Evolutionary conservation across 1,140 invertebrate species (phyloP).

Genomic region (Diorhabda sublineata): DNA sequence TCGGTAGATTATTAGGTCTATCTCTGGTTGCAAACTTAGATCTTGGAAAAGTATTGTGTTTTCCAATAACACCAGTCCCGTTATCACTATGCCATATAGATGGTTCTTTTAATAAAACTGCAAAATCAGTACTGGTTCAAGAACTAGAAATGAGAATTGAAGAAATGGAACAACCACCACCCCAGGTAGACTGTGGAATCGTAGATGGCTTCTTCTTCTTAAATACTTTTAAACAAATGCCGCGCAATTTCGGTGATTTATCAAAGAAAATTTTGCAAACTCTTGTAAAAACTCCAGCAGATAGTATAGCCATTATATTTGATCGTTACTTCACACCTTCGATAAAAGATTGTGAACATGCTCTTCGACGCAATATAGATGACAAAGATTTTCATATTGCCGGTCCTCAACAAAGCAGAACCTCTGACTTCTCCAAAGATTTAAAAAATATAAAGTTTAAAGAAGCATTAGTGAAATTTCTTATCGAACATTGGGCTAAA

Average conservation of each 20-base stretch:
- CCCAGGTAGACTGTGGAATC: not conserved
- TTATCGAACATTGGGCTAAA: constrained; percentile 16
- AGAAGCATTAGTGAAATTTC: constrained; percentile 23
- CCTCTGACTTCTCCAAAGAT: constrained; percentile 19
- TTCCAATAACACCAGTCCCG: constrained; percentile 12
- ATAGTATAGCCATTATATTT: not conserved
- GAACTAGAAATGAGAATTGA: not conserved
- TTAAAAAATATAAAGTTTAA: constrained; percentile 26
- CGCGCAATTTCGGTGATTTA: constrained; percentile 5
- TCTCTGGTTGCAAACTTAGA: too few relatives aligned
- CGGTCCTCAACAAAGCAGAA: constrained; percentile 16
- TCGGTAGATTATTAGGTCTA: too few relatives aligned
- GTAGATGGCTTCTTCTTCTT: too few relatives aligned
- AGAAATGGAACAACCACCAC: constrained; percentile 19
- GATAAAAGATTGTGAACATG: not conserved
- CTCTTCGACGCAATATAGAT: constrained; percentile 4
- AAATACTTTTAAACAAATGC: not conserved
- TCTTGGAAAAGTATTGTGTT: too few relatives aligned
- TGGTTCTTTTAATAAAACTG: constrained; percentile 11
- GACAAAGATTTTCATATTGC: constrained; percentile 8
- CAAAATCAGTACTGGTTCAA: constrained; percentile 3
- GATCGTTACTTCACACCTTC: too few relatives aligned
- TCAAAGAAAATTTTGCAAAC: constrained; percentile 31
- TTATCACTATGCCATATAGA: constrained; percentile 15
- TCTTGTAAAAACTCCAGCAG: constrained; percentile 24